Base-by-base conservation (phyloP, 2,888 invertebrate genomes). In the Marasmarcha lunaedactyla region DNA sequence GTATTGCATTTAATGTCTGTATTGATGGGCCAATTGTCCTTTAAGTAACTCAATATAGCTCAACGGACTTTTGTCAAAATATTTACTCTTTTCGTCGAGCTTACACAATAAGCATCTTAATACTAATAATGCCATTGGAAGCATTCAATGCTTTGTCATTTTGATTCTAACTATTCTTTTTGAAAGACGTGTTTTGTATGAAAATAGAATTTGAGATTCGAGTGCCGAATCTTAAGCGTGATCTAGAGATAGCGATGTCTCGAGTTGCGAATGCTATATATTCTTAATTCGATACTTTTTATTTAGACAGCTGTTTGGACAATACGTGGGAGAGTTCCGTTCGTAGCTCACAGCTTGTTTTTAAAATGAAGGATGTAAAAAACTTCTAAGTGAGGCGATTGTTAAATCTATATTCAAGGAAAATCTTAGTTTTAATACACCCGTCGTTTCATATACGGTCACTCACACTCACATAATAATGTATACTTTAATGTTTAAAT, bases 11-110 rank as follows among this genome's bases (percentile, higher is more conserved):
- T 50, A 48, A 49, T 42, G 51, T 52, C 47, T 7, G 20, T 48
- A 62, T 65, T 66, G 59, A 58, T 54, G 48, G 48, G 46, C 48
- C 67, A 57, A 69, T 73, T 73, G 71, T 73, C 63, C 63, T 64
- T 57, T 64, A 62, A 68, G 74, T 71, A 72, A 73, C 71, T 74
- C 65, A 73, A 78, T 73, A 74, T 66, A 62, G 63, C 67, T 69
- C 71, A 70, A 76, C 63, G 67, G 63, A 69, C 64, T 71, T 68
- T 78, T 78, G 79, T 81, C 81, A 81, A 60, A 83, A 83, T 79
- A 83, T 83, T 83, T 83, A 77, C 78, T 73, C 68, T 67, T 53
- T 57, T 55, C 62, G 48, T 53, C 60, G 47, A 51, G 52, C 54
- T 58, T 48, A 41, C 52, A 78, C 78, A 81, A 79, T 63, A 44